phyloP scores from a whole-genome alignment of 2,888 invertebrate genomes.

The Plagodis dolabraria region DNA sequence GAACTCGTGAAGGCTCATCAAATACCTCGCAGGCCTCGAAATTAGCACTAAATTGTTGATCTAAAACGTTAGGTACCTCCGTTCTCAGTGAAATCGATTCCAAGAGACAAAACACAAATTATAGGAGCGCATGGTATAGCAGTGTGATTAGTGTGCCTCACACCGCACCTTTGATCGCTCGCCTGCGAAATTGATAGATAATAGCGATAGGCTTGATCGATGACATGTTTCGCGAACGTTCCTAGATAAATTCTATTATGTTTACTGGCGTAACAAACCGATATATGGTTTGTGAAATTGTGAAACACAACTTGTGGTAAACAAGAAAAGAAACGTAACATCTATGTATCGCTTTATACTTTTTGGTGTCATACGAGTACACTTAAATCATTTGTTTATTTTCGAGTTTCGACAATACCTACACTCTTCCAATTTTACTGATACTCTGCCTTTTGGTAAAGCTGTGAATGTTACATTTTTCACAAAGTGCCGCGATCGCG shows the following conservation, averaged over 20 bases:
- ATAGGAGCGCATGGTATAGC: constrained; percentile 33
- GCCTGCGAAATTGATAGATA: constrained; percentile 60
- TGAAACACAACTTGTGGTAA: no score
- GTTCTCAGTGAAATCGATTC: constrained; percentile 7
- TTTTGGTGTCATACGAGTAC: no score
- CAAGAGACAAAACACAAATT: constrained; percentile 36
- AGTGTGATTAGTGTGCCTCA: constrained; percentile 44
- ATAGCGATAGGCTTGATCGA: constrained; percentile 25
- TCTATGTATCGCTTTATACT: no score
- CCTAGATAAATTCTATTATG: not conserved
- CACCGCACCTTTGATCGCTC: constrained; percentile 60
- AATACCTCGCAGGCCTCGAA: not conserved
- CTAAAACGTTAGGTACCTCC: no score
- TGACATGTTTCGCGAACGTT: constrained; percentile 13
- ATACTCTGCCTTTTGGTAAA: no score
- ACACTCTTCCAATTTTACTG: no score
- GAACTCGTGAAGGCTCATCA: no score
- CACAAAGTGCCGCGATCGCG: no score
- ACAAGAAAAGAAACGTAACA: no score
- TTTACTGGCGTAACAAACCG: not conserved
- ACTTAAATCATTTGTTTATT: no score
- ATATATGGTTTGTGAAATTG: not conserved
- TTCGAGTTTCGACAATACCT: no score
- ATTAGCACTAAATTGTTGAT: constrained; percentile 23
- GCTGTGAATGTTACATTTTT: no score